phyloP scores from a whole-genome alignment of 1,140 invertebrate species.

The Philaenus spumarius region DNA sequence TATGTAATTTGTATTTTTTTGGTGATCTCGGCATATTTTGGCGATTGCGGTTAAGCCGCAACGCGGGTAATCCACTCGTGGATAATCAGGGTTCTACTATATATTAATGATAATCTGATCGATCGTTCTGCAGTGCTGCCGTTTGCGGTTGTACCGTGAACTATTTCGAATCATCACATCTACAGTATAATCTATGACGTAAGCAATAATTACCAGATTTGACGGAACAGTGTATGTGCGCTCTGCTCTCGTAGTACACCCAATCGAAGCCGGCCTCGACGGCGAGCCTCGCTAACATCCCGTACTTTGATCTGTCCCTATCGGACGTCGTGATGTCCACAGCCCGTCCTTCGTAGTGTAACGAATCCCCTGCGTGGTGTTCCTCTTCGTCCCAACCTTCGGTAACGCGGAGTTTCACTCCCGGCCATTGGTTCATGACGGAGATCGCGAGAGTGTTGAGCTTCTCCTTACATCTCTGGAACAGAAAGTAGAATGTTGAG shows the following conservation, averaged over 20 bases:
- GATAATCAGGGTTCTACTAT: no score
- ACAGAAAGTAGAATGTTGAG: conserved; percentile 28
- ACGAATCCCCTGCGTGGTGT: conserved; percentile 67
- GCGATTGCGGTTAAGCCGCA: no score
- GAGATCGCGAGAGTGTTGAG: conserved; percentile 89
- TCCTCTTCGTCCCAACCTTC: conserved; percentile 93
- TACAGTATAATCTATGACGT: no score
- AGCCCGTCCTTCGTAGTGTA: conserved; percentile 94
- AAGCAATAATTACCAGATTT: conserved; percentile 99
- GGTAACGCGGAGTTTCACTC: conserved; percentile 82
- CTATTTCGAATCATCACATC: no score
- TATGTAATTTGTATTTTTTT: no score
- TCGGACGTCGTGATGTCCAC: conserved; percentile 94
- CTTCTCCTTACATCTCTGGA: conserved; percentile 92
- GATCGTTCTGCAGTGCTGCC: no score
- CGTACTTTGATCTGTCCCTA: conserved; percentile 85
- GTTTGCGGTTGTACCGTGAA: no score
- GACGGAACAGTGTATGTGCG: conserved; percentile 95
- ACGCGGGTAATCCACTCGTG: no score
- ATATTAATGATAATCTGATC: no score
- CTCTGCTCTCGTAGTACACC: conserved; percentile 93
- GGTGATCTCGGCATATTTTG: no score
- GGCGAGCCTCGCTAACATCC: conserved; percentile 91
- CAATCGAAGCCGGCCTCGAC: conserved; percentile 97
- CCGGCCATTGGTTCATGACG: conserved; percentile 97